A percentile compares a stretch with the other conserved stretches of the same genome.
Evolutionary conservation across 2,113 vertebrate species (phyloP).

Genomic region (Illadopsis cleaveri): DNA sequence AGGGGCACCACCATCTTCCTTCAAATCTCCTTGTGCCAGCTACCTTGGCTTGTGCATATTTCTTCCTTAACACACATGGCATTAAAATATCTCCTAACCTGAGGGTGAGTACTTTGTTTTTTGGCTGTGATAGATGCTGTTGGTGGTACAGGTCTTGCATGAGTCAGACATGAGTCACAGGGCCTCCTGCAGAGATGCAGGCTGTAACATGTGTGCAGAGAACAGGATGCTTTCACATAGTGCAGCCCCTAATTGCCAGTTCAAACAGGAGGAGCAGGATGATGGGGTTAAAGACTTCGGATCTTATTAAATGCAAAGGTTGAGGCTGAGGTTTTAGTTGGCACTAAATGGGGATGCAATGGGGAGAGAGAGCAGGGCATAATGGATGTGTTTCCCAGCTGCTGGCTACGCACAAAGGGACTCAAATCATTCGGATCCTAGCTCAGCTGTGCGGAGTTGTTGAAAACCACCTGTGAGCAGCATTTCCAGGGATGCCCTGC

Average conservation of each 20-base stretch:
- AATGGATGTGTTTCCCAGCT: background rate
- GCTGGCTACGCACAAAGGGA: background rate
- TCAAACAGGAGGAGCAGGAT: background rate
- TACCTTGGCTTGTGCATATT: background rate
- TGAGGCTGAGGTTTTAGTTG: background rate
- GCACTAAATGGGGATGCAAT: rapidly evolving
- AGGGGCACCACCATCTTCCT: background rate
- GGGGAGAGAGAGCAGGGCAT: background rate
- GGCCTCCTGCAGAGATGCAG: background rate
- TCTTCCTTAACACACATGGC: background rate
- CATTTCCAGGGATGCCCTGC: background rate
- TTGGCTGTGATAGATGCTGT: background rate
- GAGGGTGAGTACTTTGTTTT: background rate
- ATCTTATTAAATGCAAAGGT: background rate
- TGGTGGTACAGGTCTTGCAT: background rate
- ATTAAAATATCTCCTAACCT: background rate
- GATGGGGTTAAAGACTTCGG: background rate
- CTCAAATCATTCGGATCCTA: rapidly evolving
- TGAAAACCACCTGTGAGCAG: background rate
- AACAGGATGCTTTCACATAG: rapidly evolving
- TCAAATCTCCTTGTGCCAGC: background rate
- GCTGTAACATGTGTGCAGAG: background rate
- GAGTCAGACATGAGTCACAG: background rate
- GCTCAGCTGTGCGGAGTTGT: background rate
- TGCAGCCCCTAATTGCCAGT: background rate